Evolutionary conservation across 2,888 invertebrate genomes (phyloP).

Genomic region (Watsonalla binaria): DNA sequence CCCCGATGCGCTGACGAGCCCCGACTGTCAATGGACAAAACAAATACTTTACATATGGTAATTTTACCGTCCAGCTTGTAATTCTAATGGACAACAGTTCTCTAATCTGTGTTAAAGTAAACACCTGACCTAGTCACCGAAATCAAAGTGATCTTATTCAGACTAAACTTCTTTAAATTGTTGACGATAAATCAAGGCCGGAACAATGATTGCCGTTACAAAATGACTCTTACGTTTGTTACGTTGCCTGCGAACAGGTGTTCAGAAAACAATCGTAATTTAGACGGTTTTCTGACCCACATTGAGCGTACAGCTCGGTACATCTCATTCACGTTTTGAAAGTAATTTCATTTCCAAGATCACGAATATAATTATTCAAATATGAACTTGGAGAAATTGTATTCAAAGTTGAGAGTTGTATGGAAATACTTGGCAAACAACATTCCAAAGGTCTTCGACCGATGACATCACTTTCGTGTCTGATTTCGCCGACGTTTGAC

Average conservation of each 20-base stretch:
- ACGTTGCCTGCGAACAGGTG: slow-evolving; percentile 33
- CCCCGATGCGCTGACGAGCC: slow-evolving; percentile 48
- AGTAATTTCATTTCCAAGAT: neutral
- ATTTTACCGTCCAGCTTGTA: slow-evolving; percentile 37
- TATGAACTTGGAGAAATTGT: slow-evolving; percentile 4
- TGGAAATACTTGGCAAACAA: slow-evolving; percentile 14
- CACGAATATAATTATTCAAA: neutral
- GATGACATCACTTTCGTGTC: slow-evolving; percentile 44
- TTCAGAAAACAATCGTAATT: slow-evolving; percentile 28
- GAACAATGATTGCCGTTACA: slow-evolving; percentile 37
- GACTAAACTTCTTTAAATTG: slow-evolving; percentile 22
- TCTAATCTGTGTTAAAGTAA: slow-evolving; percentile 28
- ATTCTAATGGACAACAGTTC: slow-evolving; percentile 28
- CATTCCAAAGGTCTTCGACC: slow-evolving; percentile 41
- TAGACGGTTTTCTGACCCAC: slow-evolving; percentile 31
- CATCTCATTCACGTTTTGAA: neutral
- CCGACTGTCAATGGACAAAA: slow-evolving; percentile 52
- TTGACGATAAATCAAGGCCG: slow-evolving; percentile 42
- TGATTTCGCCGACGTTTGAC: slow-evolving; percentile 20
- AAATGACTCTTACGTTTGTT: slow-evolving; percentile 24
- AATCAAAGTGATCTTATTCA: neutral
- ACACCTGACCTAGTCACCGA: slow-evolving; percentile 9
- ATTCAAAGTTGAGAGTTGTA: slow-evolving; percentile 7
- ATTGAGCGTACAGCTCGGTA: slow-evolving; percentile 10
- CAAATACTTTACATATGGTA: slow-evolving; percentile 55